Conservation (phyloP, 2,888 invertebrate genomes). For the Lasioglossum villosulum region DNA sequence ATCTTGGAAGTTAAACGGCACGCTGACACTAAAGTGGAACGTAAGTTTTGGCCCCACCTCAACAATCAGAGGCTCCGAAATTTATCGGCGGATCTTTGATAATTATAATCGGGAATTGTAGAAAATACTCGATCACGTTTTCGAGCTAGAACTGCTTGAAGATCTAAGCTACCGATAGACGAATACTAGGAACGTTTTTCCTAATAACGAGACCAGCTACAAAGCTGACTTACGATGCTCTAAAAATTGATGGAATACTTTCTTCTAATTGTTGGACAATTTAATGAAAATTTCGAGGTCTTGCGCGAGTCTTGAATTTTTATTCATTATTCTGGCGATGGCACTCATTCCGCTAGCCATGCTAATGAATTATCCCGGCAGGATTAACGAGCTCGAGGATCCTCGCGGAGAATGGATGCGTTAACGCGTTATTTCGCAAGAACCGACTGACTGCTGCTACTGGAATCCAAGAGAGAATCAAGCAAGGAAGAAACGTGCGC, state of each 20-base stretch:
- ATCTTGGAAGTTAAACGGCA: constrained; percentile 48
- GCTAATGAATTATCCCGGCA: constrained; percentile 5
- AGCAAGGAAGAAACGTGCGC: background rate
- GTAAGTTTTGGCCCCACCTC: background rate
- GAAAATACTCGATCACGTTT: background rate
- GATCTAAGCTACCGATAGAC: background rate
- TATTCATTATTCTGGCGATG: background rate
- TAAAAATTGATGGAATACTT: background rate
- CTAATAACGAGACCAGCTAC: background rate
- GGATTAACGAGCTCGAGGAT: constrained; percentile 26
- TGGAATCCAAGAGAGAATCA: background rate
- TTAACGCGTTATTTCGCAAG: background rate
- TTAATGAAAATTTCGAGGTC: no score
- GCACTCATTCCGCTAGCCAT: background rate
- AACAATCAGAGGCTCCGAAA: background rate
- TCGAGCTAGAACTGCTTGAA: background rate
- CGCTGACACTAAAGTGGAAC: constrained; percentile 31
- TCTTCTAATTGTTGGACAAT: background rate
- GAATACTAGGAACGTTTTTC: background rate
- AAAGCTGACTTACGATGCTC: no score
- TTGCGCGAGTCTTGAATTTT: background rate
- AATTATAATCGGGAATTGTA: background rate
- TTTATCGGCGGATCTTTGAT: background rate
- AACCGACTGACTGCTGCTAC: background rate
- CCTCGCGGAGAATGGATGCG: constrained; percentile 26